Conservation (phyloP, 2,888 invertebrate species). For the Ypsolopha sequella region DNA sequence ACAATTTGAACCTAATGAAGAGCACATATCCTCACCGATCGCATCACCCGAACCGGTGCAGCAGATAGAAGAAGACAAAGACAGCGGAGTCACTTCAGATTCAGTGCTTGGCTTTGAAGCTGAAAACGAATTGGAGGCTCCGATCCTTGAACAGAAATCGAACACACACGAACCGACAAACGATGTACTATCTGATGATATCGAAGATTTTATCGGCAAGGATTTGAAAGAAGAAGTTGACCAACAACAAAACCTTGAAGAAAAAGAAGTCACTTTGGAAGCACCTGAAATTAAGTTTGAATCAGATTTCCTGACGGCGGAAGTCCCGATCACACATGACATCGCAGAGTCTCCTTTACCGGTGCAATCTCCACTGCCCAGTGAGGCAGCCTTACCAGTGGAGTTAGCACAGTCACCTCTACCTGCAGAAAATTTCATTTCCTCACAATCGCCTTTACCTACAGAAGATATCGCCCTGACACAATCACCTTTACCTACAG, state of each 20-base stretch:
- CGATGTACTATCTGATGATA: neutral
- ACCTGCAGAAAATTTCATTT: no score
- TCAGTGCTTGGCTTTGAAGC: constrained; percentile 8
- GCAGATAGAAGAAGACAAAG: constrained; percentile 11
- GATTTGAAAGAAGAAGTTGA: constrained; percentile 15
- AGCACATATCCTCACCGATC: constrained; percentile 8
- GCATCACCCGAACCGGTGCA: neutral
- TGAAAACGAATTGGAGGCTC: neutral
- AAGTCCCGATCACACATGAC: neutral
- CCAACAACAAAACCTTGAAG: constrained; percentile 12
- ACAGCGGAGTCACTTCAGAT: constrained; percentile 18
- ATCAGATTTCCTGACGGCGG: constrained; percentile 3
- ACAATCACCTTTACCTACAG: no score
- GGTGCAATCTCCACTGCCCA: no score
- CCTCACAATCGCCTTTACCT: no score
- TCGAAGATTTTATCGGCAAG: constrained; percentile 3
- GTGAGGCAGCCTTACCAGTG: no score
- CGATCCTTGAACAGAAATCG: constrained; percentile 2
- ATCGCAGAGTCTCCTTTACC: constrained; percentile 4
- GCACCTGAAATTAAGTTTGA: constrained; percentile 11
- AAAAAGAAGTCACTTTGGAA: constrained; percentile 2
- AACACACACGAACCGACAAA: constrained; percentile 20
- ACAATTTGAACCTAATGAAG: constrained; percentile 2
- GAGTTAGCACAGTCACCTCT: neutral
- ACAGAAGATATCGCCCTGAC: no score